A percentile compares a stretch with the other conserved stretches of the same genome.
Evolutionary conservation across 2,113 vertebrate genomes (phyloP).

Genomic region (Eublepharis macularius): DNA sequence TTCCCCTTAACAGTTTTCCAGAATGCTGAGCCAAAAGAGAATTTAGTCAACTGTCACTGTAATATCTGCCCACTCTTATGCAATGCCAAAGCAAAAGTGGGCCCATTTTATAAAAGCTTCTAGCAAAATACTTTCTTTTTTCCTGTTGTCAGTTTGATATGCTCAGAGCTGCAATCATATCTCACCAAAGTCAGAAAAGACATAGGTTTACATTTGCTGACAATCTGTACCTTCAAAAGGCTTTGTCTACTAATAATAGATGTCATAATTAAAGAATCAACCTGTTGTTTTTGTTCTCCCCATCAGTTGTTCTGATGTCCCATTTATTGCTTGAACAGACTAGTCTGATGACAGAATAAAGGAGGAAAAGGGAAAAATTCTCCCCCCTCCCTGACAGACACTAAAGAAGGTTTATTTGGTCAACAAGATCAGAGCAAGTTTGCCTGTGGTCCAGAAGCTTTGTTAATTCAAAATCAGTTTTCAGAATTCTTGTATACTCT

Average conservation of each 20-base stretch:
- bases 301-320: neutral
- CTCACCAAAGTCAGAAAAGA: neutral
- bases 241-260: neutral
- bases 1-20: neutral
- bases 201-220: neutral
- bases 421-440: neutral
- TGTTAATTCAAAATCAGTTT: neutral
- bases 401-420: constrained; percentile 34
- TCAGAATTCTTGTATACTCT: neutral
- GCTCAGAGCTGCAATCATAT: neutral
- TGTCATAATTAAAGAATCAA: constrained; percentile 3
- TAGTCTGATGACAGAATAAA: neutral
- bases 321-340: neutral
- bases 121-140: neutral
- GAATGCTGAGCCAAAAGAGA: neutral
- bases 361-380: neutral
- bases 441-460: constrained; percentile 11
- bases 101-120: neutral
- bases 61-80: neutral
- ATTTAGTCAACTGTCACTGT: neutral
- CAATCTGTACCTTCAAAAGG: neutral
- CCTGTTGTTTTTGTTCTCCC: neutral
- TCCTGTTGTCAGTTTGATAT: neutral
- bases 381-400: neutral
- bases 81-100: neutral